Percentiles rank a stretch among this genome's conserved stretches.
Conservation (phyloP, 1,140 invertebrate genomes). For the Tetragnatha versicolor region DNA sequence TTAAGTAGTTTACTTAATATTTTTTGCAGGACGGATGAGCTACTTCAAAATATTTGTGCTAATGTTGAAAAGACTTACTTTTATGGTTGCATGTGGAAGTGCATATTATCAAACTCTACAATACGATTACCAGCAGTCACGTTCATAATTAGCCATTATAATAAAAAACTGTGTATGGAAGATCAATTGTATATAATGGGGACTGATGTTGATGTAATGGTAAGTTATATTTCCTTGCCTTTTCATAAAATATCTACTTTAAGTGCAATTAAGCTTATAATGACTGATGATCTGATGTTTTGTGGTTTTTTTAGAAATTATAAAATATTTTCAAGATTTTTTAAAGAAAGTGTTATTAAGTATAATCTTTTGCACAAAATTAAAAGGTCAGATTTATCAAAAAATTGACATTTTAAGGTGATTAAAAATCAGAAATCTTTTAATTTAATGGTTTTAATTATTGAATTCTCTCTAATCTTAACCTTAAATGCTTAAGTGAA, state of each 20-base stretch:
- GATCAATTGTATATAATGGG: constrained; percentile 88
- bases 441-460: too few relatives aligned
- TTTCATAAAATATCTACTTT: not conserved
- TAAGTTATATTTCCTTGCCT: constrained; percentile 61
- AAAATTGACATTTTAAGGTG: too few relatives aligned
- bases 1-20: too few relatives aligned
- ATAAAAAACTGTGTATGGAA: constrained; percentile 81
- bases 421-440: too few relatives aligned
- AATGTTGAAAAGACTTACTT: constrained; percentile 82
- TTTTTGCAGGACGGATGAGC: constrained; percentile 73
- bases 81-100: constrained; percentile 90
- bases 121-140: constrained; percentile 85
- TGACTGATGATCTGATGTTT: too few relatives aligned
- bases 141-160: constrained; percentile 83
- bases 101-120: constrained; percentile 79
- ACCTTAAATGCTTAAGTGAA: too few relatives aligned
- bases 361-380: too few relatives aligned
- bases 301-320: too few relatives aligned
- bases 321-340: too few relatives aligned
- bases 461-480: too few relatives aligned
- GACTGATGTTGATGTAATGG: constrained; percentile 84
- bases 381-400: too few relatives aligned
- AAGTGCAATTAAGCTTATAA: not conserved
- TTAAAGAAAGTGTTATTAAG: too few relatives aligned
- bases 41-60: constrained; percentile 81